Evolutionary conservation across 2,888 invertebrate genomes (phyloP).

Genomic region (Andrena bucephala): DNA sequence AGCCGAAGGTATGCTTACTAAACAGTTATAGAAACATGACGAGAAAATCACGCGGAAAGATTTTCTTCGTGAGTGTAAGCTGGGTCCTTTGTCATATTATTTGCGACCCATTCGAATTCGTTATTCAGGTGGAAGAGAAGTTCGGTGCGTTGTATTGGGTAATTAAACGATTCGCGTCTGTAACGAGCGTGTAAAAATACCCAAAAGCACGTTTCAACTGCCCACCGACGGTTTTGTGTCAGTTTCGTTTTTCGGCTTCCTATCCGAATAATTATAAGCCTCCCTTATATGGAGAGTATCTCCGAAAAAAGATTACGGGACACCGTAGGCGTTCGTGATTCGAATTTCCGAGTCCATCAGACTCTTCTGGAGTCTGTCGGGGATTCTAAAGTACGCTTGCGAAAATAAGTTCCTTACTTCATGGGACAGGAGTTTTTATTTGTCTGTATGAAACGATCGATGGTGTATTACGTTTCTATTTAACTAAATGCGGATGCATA

Average conservation of each 20-base stretch:
- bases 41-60: not conserved
- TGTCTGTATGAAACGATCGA: too few species aligned
- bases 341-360: slow-evolving; percentile 24
- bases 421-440: too few species aligned
- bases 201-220: not conserved
- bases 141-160: not conserved
- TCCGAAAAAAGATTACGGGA: slow-evolving; percentile 33
- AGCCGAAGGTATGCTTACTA: slow-evolving; percentile 3
- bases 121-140: not conserved
- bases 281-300: slow-evolving; percentile 15
- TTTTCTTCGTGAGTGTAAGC: not conserved
- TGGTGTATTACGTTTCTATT: too few species aligned
- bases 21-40: slow-evolving; percentile 1
- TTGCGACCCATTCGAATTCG: not conserved
- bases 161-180: not conserved
- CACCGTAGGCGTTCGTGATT: slow-evolving; percentile 44
- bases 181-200: not conserved
- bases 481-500: too few species aligned
- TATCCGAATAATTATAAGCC: slow-evolving; percentile 58
- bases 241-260: slow-evolving; percentile 10
- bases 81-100: not conserved
- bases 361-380: not conserved
- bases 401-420: slow-evolving; percentile 3
- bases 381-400: not conserved
- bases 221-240: not conserved